Evolutionary conservation across 2,888 invertebrate genomes (phyloP), one percentile per base, ranked within the genome.

Genomic region (Harmothoe impar): DNA sequence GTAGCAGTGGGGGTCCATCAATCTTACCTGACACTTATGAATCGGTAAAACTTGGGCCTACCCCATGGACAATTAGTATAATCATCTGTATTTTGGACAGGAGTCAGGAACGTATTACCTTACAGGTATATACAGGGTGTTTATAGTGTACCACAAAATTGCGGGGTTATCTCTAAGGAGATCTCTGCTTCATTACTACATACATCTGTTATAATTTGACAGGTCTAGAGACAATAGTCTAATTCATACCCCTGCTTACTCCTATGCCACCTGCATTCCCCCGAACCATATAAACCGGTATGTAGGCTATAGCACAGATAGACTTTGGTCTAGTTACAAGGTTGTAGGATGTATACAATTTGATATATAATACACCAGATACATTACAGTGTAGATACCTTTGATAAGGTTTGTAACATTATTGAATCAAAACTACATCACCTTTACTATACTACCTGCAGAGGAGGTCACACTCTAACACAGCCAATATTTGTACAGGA

Each of bases 1-100:
- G 43, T 43, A 25, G 15, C 62, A 15, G 5, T 25, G 62, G 62
- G 20, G 31, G 29, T 25, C 3, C 77, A 72, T 72, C 72, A 72
- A 72, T 72, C 72, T 72, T 25, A 72, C 72, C 17, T 72, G 72
- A 72, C 72, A 72, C 72, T 72, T 72, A 72, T 72, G 29, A 72
- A 72, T 72, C 72, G 72, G 72, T 29, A 72, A 72, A 62, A 72
- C 72, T 72, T 72, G 72, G 25, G 62, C n/a, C 43, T 3, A 20
- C 3, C 62, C 62, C 62, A n/a, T n/a, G 62, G 3, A 62, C 62
- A 62, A 62, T 62, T 62, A 62, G 20, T 62, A 62, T 62, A 62
- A 62, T 62, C 62, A 20, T 62, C 62, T 7, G n/a, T 15, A n/a
- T 62, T 62, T 62, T 62, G 62, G 62, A 62, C 62, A n/a, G 20